Percentiles rank a stretch among this genome's conserved stretches.
These are phyloP conservation scores for Pseudochromis fuscus DNA, from an alignment of 2,797 vertebrate genomes.

Conservation along the genomic window DNA sequence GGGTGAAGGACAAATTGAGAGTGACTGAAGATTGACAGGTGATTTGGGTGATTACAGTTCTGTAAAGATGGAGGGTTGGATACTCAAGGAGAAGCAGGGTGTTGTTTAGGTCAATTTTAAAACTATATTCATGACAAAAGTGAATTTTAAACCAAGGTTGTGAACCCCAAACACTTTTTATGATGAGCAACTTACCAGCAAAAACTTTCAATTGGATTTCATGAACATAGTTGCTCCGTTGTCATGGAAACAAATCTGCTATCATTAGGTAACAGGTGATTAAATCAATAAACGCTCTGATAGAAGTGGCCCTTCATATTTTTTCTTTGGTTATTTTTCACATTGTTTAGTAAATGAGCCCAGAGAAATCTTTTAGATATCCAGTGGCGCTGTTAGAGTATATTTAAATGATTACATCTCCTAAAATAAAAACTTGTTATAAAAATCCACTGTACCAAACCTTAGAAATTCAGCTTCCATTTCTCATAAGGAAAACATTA, in stretches of 20 bases:
- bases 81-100: background rate
- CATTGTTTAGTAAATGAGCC: background rate
- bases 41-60: background rate
- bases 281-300: no score
- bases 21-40: constrained; percentile 2
- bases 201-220: no score
- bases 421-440: background rate
- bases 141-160: no score
- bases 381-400: background rate
- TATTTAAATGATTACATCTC: background rate
- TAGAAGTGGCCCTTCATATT: no score
- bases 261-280: no score
- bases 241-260: no score
- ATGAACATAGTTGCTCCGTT: no score
- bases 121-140: no score
- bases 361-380: background rate
- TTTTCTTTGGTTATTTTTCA: no score
- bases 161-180: no score
- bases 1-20: background rate
- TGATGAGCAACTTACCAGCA: no score
- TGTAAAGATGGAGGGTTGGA: background rate
- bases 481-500: background rate
- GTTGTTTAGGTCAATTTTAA: constrained; percentile 3
- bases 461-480: background rate
- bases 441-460: no score